Conservation (phyloP, 1,140 invertebrate species). For the Pseudobourletiella spinata region DNA sequence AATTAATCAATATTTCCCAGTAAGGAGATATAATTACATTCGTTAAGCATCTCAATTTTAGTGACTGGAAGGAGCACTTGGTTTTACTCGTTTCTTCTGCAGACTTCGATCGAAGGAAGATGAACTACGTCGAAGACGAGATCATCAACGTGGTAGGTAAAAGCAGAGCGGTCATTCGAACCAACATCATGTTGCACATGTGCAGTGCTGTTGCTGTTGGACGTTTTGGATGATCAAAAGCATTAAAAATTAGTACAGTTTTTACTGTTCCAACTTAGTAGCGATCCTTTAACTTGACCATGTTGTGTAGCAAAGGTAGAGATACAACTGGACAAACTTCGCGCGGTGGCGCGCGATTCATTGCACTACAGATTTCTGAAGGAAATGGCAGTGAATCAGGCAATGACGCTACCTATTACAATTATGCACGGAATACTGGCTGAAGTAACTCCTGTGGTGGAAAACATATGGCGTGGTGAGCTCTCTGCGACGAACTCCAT, state of each 20-base stretch:
- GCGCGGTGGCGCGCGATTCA: slow-evolving; percentile 3
- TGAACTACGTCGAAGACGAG: not conserved
- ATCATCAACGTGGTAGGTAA: not conserved
- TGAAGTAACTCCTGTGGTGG: slow-evolving; percentile 12
- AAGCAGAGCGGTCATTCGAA: not conserved
- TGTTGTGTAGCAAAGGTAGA: not conserved
- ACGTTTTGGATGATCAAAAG: not conserved
- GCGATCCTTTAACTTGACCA: no score
- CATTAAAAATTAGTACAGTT: not conserved
- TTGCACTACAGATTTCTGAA: slow-evolving; percentile 25
- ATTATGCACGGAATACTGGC: slow-evolving; percentile 9
- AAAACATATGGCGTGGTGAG: slow-evolving; percentile 18
- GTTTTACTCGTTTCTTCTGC: not conserved
- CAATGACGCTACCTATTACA: slow-evolving; percentile 17
- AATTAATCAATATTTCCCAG: slow-evolving; percentile 17
- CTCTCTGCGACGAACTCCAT: not conserved
- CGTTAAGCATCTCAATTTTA: no score
- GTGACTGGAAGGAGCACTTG: not conserved
- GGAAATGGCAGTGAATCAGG: slow-evolving; percentile 18
- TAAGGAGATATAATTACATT: no score
- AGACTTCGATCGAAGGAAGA: no score
- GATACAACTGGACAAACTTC: slow-evolving; percentile 8
- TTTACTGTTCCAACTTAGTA: not conserved
- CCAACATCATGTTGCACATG: not conserved
- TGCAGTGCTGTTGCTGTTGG: no score